Percentiles rank a stretch among this genome's conserved stretches.
phyloP scores from a whole-genome alignment of 2,113 vertebrate species.

The Camelus dromedarius region DNA sequence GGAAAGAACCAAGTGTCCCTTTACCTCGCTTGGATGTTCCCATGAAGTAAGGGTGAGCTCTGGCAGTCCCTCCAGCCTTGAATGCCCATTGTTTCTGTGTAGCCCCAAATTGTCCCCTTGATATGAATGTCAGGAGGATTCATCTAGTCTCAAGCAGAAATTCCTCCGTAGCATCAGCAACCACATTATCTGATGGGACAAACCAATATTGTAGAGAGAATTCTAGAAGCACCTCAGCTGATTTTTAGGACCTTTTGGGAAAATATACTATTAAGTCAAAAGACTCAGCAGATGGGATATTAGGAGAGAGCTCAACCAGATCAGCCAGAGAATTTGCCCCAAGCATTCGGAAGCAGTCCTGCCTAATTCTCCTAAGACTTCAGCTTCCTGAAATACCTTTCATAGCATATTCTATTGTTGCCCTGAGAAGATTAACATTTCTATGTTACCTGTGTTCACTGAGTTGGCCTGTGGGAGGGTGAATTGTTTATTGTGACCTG shows the following conservation, averaged over 20 bases:
- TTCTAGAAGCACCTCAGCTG: too few species aligned
- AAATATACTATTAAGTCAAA: background rate
- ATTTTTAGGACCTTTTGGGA: too few species aligned
- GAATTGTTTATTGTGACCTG: background rate
- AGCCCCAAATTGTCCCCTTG: background rate
- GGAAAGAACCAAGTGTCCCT: background rate
- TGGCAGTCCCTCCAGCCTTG: rapidly evolving
- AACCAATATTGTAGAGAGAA: background rate
- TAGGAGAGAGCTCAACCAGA: background rate
- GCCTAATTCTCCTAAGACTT: background rate
- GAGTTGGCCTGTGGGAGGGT: background rate
- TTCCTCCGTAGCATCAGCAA: too few species aligned
- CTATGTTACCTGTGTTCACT: background rate
- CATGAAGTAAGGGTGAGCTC: background rate
- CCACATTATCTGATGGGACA: background rate
- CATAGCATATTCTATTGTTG: too few species aligned
- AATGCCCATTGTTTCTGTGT: background rate
- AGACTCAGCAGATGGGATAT: background rate
- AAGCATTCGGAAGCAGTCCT: too few species aligned
- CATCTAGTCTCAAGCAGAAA: too few species aligned
- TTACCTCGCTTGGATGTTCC: background rate
- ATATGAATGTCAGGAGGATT: too few species aligned
- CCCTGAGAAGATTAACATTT: too few species aligned
- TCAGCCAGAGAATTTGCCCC: background rate
- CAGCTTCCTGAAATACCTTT: background rate